phyloP scores from a whole-genome alignment of 2,113 vertebrate species.

The Eira barbara region DNA sequence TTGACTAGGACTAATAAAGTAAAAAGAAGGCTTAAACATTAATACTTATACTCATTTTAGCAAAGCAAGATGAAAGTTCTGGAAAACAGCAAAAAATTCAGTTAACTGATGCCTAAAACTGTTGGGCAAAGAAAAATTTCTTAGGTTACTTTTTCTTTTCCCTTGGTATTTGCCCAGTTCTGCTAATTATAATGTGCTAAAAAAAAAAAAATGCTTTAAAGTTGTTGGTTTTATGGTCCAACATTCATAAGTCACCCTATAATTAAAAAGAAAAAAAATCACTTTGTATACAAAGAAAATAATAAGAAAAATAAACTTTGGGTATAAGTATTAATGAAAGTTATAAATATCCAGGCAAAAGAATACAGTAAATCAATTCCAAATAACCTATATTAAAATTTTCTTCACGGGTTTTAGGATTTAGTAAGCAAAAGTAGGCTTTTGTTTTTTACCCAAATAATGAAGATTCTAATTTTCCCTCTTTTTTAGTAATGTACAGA shows the following conservation, averaged over 20 bases:
- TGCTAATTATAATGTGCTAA: constrained; percentile 58
- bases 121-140: constrained; percentile 21
- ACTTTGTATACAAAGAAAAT: constrained; percentile 37
- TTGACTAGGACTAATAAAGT: neutral
- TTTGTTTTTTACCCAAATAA: neutral
- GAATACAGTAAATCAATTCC: neutral
- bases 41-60: neutral
- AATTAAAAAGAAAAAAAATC: constrained; percentile 34
- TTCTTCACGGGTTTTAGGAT: neutral
- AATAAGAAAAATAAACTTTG: constrained; percentile 39
- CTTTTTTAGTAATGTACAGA: neutral
- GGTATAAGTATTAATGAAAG: constrained; percentile 27
- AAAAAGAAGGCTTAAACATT: neutral
- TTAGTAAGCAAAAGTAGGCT: constrained; percentile 13
- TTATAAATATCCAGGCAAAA: constrained; percentile 57
- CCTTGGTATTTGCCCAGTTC: constrained; percentile 32
- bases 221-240: constrained; percentile 32
- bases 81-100: neutral
- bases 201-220: constrained; percentile 55
- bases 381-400: constrained; percentile 8
- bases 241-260: constrained; percentile 36
- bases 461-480: neutral
- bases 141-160: neutral
- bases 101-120: neutral
- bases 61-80: constrained; percentile 11